Base-by-base conservation (phyloP, 2,888 invertebrate species). In the Melanophora roralis region DNA sequence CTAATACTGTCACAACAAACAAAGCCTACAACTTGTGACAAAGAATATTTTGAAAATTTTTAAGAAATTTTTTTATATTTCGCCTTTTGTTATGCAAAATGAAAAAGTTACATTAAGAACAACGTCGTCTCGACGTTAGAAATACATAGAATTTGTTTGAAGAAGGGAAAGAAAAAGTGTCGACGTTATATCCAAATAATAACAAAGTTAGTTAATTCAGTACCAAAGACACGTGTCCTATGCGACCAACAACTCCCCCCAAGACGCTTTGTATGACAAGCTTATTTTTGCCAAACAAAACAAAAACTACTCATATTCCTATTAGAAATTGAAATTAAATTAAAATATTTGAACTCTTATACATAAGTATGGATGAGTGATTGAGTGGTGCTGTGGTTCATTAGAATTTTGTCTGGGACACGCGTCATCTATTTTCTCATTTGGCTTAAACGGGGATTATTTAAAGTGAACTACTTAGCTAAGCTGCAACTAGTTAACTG, bases 381-480 rank as follows among this genome's bases (percentile, higher is more conserved):
- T 5, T 43, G 43, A 4, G 2, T 43, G 43, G 16, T 40, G 3
- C 21, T 34, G 12, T 6, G 51, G 27, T 47, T 47, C 49, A 49
- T 49, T 49, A 49, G 21, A 47, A 7, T 47, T 47, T 49, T 36
- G 53, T 38, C 14, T 60, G 53, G 38, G 51, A 57, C 80, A 80
- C 80, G 80, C 80, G 80, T 43, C 76, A 34, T 64, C 64, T 64
- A 76, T 80, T 80, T 80, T 76, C 67, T 62, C 76, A 80, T 80
- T 80, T 72, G 43, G 68, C 47, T 76, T 68, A 76, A 77, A 73
- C 81, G 65, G 67, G 78, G 82, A 83, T 83, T 83, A 83, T 82
- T 82, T 83, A 76, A 82, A 83, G 82, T 83, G 85, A 87, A 87
- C 87, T 86, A 88, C 86, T 87, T 87, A 86, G 84, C 86, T 86